Evolutionary conservation across 2,888 invertebrate genomes (phyloP).

Genomic region (Lutraria lutraria): DNA sequence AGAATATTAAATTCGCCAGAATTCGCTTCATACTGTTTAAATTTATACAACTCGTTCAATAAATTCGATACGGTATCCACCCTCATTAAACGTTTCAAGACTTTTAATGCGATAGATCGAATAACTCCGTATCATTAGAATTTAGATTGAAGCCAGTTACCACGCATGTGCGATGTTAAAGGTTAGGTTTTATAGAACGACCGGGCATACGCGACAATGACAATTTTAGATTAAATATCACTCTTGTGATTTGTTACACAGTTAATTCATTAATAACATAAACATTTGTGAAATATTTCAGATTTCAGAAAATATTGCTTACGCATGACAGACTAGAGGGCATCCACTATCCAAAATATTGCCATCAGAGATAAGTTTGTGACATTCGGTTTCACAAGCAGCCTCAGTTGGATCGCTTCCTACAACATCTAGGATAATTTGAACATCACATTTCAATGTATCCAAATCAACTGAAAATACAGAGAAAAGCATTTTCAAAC

Average conservation of each 20-base stretch:
- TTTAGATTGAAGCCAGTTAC: not conserved
- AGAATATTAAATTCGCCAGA: too few relatives aligned
- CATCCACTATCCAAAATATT: slow-evolving; percentile 52
- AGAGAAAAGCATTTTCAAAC: too few relatives aligned
- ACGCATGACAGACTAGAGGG: slow-evolving; percentile 60
- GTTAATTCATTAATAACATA: not conserved
- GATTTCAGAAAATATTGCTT: slow-evolving; percentile 12
- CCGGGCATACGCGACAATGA: not conserved
- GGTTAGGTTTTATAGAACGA: not conserved
- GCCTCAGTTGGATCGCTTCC: slow-evolving; percentile 57
- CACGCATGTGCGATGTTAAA: not conserved
- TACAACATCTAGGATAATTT: slow-evolving; percentile 55
- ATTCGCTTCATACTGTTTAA: too few relatives aligned
- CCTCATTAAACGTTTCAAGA: not conserved
- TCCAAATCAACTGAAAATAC: slow-evolving; percentile 48
- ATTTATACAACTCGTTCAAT: too few relatives aligned
- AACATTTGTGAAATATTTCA: not conserved
- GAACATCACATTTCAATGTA: slow-evolving; percentile 56
- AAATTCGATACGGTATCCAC: not conserved
- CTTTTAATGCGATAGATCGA: not conserved
- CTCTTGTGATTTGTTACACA: not conserved
- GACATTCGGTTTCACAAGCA: slow-evolving; percentile 58
- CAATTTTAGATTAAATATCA: not conserved
- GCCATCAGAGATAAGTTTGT: slow-evolving; percentile 51
- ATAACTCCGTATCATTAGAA: not conserved